Base-by-base conservation (phyloP, 2,888 invertebrate species). In the Labia minor region DNA sequence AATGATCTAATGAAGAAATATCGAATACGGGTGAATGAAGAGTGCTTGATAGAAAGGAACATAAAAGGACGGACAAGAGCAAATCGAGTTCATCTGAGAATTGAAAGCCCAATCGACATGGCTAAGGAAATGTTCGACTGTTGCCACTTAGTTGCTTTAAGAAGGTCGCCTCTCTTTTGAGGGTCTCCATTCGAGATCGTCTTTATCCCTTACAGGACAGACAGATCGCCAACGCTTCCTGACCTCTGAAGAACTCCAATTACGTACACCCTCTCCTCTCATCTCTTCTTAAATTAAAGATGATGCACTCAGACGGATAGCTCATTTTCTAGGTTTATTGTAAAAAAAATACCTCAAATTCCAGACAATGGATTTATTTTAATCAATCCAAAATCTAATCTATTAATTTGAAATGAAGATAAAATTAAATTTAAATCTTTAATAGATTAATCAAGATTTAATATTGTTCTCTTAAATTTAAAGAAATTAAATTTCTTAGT, bases 231-330 rank as follows among this genome's bases (percentile, higher is more conserved):
- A 49, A 49, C 49, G 49, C 16, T 49, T 49, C 49, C 49, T 49
- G 49, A 49, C 49, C 49, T 49, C 49, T 49, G 49, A 49, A 49
- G 49, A 49, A 49, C n/a, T 49, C 49, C 49, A 49, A 49, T 49
- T 49, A 49, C 14, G n/a, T 49, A 49, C 49, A 16, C 49, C 49
- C 49, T n/a, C 6, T 11, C n/a, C n/a, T n/a, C n/a, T n/a, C n/a
- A n/a, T n/a, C n/a, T n/a, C n/a, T n/a, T n/a, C 16, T 49, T 16
- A 16, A 49, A 49, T 49, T 49, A 49, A 49, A 49, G 49, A 49
- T 49, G 49, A 49, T n/a, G 16, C 16, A 3, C 16, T 16, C 49
- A 10, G 16, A 16, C 49, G 6, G 14, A 49, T 49, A 3, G 49
- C n/a, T 14, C 49, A 49, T 26, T 26, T 26, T 26, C 26, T 26